A percentile compares a stretch with the other conserved stretches of the same genome.
These are phyloP conservation scores for Recurvirostra avosetta DNA, from an alignment of 2,113 vertebrate genomes.

Conservation along the genomic window DNA sequence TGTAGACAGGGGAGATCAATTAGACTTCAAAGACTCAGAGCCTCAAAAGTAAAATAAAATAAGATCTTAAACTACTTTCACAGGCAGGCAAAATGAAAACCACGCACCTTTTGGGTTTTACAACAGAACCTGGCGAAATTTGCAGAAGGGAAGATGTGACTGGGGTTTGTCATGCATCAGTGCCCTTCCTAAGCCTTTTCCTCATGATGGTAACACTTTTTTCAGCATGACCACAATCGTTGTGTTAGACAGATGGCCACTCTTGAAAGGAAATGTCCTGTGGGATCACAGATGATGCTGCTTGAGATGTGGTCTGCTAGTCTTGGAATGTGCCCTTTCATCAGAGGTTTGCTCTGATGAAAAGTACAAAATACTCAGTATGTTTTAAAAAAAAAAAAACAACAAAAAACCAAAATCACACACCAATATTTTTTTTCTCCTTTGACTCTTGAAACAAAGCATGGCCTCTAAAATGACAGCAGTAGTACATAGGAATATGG, in stretches of 20 bases:
- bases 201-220: not conserved
- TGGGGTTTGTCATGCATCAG: not conserved
- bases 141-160: not conserved
- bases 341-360: not conserved
- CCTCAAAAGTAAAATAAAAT: not conserved
- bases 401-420: not conserved
- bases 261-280: not conserved
- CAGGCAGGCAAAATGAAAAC: conserved; percentile 1
- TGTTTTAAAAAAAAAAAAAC: not conserved
- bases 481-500: not conserved
- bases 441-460: not conserved
- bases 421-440: not conserved
- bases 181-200: not conserved
- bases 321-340: not conserved
- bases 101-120: not conserved
- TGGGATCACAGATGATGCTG: not conserved
- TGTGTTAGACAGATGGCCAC: not conserved
- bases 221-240: not conserved
- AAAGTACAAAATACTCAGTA: not conserved
- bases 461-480: not conserved
- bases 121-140: not conserved
- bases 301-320: not conserved
- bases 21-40: not conserved
- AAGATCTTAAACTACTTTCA: not conserved
- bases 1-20: not conserved